Evolutionary conservation across 2,113 vertebrate genomes (phyloP).

Genomic region (Tyrannus savana): DNA sequence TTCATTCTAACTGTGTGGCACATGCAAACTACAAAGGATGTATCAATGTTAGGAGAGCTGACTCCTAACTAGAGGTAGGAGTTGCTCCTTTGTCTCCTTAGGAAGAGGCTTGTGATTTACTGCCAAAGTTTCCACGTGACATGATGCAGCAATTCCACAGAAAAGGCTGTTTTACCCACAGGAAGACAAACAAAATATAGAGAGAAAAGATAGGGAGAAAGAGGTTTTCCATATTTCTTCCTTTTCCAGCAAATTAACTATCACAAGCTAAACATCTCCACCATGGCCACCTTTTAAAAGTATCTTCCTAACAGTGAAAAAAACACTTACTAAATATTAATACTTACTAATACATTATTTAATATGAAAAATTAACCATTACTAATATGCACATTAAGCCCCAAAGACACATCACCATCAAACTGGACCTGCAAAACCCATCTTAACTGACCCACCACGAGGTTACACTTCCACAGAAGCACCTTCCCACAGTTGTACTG

Average conservation of each 20-base stretch:
- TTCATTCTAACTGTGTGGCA: not conserved
- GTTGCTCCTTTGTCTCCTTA: not conserved
- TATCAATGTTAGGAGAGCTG: not conserved
- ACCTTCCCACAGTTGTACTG: not conserved
- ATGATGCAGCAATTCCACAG: not conserved
- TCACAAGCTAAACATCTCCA: not conserved
- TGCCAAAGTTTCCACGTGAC: not conserved
- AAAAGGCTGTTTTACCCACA: not conserved
- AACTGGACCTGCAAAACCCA: not conserved
- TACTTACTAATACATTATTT: not conserved
- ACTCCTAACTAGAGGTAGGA: not conserved
- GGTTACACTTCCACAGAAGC: not conserved
- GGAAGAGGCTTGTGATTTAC: not conserved
- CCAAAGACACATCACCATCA: not conserved
- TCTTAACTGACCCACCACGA: not conserved
- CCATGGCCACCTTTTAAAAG: not conserved
- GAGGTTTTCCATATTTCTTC: not conserved
- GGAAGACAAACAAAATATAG: not conserved
- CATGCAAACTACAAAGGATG: rapidly evolving
- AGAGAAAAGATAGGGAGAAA: not conserved
- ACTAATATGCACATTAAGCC: not conserved
- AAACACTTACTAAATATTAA: not conserved
- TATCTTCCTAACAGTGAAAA: not conserved
- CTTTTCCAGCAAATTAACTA: not conserved
- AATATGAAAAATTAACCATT: not conserved